phyloP scores from a whole-genome alignment of 2,113 vertebrate species.

The Macrotus californicus region DNA sequence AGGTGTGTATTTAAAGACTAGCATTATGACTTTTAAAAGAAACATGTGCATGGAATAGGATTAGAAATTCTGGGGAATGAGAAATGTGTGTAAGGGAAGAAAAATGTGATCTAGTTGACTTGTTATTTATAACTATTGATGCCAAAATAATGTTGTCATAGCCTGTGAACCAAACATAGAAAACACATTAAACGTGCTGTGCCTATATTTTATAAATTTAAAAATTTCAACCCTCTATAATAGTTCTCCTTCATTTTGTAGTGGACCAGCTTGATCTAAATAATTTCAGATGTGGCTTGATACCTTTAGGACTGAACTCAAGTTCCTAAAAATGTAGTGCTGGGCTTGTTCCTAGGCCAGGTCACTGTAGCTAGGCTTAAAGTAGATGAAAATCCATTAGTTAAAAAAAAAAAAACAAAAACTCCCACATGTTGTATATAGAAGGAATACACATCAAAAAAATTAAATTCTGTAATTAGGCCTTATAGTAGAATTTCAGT shows the following conservation, averaged over 20 bases:
- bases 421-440: conserved; percentile 56
- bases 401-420: neutral
- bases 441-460: conserved; percentile 47
- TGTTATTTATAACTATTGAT: conserved; percentile 23
- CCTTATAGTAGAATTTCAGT: conserved; percentile 71
- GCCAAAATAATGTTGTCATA: conserved; percentile 46
- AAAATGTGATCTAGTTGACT: conserved; percentile 17
- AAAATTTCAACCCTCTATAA: conserved; percentile 23
- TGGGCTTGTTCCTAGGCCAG: neutral
- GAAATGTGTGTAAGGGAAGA: conserved; percentile 17
- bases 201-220: conserved; percentile 45
- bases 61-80: conserved; percentile 23
- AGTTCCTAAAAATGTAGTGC: neutral
- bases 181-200: conserved; percentile 36
- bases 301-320: conserved; percentile 12
- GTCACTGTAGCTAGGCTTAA: conserved; percentile 45
- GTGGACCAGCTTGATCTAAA: conserved; percentile 4
- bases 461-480: conserved; percentile 75
- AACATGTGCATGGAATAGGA: neutral
- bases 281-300: conserved; percentile 50
- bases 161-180: conserved; percentile 14
- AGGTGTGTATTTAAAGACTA: neutral
- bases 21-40: conserved; percentile 33
- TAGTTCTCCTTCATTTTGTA: conserved; percentile 27
- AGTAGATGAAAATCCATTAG: conserved; percentile 61